A percentile compares a stretch with the other conserved stretches of the same genome.
Evolutionary conservation across 1,140 invertebrate species (phyloP).

Genomic region (Lucilia sericata): DNA sequence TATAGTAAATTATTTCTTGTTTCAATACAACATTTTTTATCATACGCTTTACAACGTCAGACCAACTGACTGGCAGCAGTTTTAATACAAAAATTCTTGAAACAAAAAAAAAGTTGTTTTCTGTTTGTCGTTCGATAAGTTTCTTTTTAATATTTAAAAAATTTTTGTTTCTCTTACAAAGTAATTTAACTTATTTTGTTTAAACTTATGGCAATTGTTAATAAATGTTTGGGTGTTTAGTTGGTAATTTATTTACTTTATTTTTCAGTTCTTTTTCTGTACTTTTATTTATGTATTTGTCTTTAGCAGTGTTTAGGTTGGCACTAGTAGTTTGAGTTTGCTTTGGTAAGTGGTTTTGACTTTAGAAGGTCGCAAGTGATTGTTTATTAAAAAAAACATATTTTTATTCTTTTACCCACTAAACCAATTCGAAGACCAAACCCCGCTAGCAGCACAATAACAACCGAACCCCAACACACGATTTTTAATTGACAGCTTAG

Average conservation of each 20-base stretch:
- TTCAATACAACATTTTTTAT: no score
- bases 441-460: no score
- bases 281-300: background rate
- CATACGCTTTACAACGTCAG: no score
- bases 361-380: conserved; percentile 20
- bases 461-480: no score
- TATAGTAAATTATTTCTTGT: no score
- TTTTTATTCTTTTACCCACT: no score
- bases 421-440: no score
- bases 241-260: conserved; percentile 18
- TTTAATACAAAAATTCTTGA: background rate
- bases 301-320: background rate
- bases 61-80: no score
- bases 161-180: background rate
- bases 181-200: background rate
- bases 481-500: background rate
- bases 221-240: background rate
- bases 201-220: background rate
- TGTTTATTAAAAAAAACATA: background rate
- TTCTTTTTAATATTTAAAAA: background rate
- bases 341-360: conserved; percentile 18
- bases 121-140: background rate
- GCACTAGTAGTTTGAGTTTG: background rate
- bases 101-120: background rate
- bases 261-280: background rate